Base-by-base conservation (phyloP, 2,113 vertebrate genomes). In the Scartelaos histophorus region DNA sequence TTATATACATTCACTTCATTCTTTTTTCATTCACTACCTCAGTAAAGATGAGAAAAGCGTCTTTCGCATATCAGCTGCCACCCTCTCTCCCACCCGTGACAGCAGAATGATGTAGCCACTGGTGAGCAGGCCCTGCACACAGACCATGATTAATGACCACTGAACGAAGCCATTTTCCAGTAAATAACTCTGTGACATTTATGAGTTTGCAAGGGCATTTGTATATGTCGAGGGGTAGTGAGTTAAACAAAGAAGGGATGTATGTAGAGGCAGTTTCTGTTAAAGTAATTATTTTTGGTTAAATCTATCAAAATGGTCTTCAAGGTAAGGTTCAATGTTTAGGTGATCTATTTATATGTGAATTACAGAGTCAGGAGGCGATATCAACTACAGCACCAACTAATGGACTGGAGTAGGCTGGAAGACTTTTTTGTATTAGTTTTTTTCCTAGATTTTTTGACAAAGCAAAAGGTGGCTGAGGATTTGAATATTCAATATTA, bases 101-200 rank as follows among this genome's bases (percentile, higher is more conserved):
- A 99, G 94, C 74, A 98, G 89, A 43, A 94, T 92, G 43, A 98
- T 95, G 89, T 98, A 99, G 16, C 95, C 95, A 0, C 93, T 95
- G 19, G 97, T 99, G 85, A 99, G 87, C 71, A 95, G 79, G 16
- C 96, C 97, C 97, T 99, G 86, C 0, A 7, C 43, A 78, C 65
- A 70, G 68, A 19, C 71, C 13, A 17, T 46, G 25, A 74, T 53
- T 46, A 67, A 74, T 61, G 29, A 73, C 2, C 34, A 61, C 15
- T 29, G 38, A 15, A 67, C 57, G 5, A 69, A 12, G 58, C 25
- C 7, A 65, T 79, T 74, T 67, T 67, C 43, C 43, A 72, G 13
- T 56, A 46, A 70, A 77, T 43, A 60, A n/a, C 13, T n/a, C 22
- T 25, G 17, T 57, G 65, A 73, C 46, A 71, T 67, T 65, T 35